Evolutionary conservation across 2,888 invertebrate genomes (phyloP).

Genomic region (Ligdia adustata): DNA sequence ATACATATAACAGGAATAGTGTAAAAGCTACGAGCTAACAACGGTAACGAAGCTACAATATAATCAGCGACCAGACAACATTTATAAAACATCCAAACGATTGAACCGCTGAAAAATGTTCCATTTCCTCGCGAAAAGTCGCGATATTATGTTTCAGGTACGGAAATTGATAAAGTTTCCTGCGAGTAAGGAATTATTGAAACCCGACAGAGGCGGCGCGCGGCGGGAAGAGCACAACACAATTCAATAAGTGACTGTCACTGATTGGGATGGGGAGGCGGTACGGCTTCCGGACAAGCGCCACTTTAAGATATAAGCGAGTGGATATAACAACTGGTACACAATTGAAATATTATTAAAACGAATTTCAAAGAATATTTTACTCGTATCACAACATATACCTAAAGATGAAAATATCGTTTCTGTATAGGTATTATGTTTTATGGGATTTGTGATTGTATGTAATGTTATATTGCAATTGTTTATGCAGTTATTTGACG

Average conservation of each 20-base stretch:
- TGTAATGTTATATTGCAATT: no score
- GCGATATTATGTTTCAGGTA: constrained; percentile 65
- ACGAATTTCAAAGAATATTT: no score
- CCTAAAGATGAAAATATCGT: no score
- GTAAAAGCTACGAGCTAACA: no score
- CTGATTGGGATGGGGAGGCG: constrained; percentile 66
- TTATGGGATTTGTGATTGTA: no score
- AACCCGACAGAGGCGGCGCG: constrained; percentile 54
- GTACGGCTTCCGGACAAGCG: constrained; percentile 17
- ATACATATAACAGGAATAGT: no score
- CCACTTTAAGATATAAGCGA: not conserved
- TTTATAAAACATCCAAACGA: constrained; percentile 21
- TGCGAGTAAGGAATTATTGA: constrained; percentile 75
- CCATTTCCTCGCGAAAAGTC: constrained; percentile 30
- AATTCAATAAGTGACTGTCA: constrained; percentile 82
- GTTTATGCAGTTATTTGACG: no score
- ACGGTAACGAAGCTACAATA: no score
- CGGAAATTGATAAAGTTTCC: constrained; percentile 82
- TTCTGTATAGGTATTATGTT: no score
- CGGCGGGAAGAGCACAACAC: constrained; percentile 73
- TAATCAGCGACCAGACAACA: constrained; percentile 1
- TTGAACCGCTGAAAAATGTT: constrained; percentile 27
- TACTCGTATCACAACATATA: no score
- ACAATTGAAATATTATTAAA: no score
- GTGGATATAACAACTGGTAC: no score